A percentile compares a stretch with the other conserved stretches of the same genome.
Evolutionary conservation across 2,797 vertebrate genomes (phyloP).

Genomic region (Oophaga sylvatica): DNA sequence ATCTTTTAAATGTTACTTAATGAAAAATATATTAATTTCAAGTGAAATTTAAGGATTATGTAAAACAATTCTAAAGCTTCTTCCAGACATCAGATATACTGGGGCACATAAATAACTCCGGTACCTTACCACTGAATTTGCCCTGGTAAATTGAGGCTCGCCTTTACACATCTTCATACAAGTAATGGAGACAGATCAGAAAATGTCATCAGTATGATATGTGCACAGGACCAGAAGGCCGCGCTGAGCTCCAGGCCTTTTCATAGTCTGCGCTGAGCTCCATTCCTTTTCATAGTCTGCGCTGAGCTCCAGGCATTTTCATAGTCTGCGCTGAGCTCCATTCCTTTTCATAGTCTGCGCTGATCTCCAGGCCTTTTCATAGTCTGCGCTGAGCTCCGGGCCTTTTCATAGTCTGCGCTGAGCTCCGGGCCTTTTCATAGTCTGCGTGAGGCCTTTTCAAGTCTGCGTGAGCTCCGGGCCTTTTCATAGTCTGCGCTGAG

Average conservation of each 20-base stretch:
- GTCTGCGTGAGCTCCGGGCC: background rate
- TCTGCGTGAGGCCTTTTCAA: no score
- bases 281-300: background rate
- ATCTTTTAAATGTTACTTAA: background rate
- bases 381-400: no score
- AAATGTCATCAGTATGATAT: background rate
- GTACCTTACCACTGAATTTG: background rate
- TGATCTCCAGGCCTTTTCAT: background rate
- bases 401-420: background rate
- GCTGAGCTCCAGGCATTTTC: background rate
- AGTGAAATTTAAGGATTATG: background rate
- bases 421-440: background rate
- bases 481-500: no score
- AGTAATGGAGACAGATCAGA: background rate
- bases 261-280: no score
- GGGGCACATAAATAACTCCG: background rate
- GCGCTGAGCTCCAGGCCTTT: background rate
- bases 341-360: background rate
- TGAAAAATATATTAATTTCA: background rate
- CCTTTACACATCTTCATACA: background rate
- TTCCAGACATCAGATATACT: background rate
- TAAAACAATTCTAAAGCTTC: background rate
- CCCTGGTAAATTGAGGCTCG: background rate
- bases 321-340: no score
- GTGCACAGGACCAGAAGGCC: background rate